phyloP scores from a whole-genome alignment of 2,113 vertebrate genomes.

The Nettapus auritus region DNA sequence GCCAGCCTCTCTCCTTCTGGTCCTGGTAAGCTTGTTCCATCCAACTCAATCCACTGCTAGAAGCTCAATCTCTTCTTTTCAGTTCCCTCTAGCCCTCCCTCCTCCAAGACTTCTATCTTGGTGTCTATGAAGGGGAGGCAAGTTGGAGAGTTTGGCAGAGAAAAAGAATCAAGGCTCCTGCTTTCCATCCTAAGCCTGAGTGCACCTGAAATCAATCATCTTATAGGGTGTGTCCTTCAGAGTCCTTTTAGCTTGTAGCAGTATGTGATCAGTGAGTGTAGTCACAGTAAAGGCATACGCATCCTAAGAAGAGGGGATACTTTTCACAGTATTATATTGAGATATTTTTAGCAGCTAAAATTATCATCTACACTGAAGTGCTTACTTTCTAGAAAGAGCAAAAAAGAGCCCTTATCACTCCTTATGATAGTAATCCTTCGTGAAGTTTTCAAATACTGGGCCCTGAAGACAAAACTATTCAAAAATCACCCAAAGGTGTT shows the following conservation, averaged over 20 bases:
- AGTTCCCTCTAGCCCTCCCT: not conserved
- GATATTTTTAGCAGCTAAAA: not conserved
- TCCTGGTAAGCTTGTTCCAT: not conserved
- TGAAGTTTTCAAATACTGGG: not conserved
- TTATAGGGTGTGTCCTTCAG: not conserved
- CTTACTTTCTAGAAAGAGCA: not conserved
- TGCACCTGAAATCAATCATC: not conserved
- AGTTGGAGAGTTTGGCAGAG: not conserved
- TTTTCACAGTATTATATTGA: not conserved
- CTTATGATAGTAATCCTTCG: not conserved
- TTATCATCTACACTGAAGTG: not conserved
- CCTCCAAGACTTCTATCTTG: not conserved
- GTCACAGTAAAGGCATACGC: not conserved
- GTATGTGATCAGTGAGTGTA: accelerated
- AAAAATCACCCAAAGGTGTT: not conserved
- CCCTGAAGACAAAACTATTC: not conserved
- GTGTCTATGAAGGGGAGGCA: not conserved
- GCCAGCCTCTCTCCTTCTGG: not conserved
- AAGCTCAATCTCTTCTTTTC: not conserved
- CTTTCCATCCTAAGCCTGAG: not conserved
- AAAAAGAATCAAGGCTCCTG: not conserved
- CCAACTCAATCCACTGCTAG: accelerated
- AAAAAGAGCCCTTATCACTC: not conserved
- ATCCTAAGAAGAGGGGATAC: not conserved
- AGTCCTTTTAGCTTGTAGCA: not conserved